Percentiles rank a stretch among this genome's conserved stretches.
phyloP scores from a whole-genome alignment of 92 coral and sea anemone genomes.

The Phymanthus crucifer region DNA sequence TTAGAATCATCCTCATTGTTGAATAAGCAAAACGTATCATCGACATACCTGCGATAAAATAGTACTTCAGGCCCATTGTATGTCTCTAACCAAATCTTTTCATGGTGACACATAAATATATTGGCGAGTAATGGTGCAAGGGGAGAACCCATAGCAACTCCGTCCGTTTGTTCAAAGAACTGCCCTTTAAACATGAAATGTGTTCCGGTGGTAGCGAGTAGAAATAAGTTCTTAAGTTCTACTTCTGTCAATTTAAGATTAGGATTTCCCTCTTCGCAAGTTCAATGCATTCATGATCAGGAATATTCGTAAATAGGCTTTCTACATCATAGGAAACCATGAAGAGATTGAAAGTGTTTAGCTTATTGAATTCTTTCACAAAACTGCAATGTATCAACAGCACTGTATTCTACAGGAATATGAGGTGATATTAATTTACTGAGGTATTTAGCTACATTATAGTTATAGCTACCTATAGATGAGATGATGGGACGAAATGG shows the following conservation, averaged over 20 bases:
- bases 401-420: constrained; percentile 14
- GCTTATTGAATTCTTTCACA: constrained; percentile 11
- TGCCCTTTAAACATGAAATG: too few relatives aligned
- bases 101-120: constrained; percentile 32
- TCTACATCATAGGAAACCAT: constrained; percentile 42
- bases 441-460: constrained; percentile 10
- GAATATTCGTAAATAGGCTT: constrained; percentile 44
- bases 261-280: constrained; percentile 20
- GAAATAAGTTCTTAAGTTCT: too few relatives aligned
- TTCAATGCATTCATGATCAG: constrained; percentile 29
- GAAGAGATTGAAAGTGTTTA: constrained; percentile 17
- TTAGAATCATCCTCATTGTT: too few relatives aligned
- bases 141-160: too few relatives aligned
- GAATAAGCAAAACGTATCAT: too few relatives aligned
- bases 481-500: constrained; percentile 43
- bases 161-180: too few relatives aligned
- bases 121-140: too few relatives aligned
- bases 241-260: constrained; percentile 9
- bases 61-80: too few relatives aligned
- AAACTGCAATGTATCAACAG: constrained; percentile 11
- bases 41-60: too few relatives aligned
- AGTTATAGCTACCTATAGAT: constrained; percentile 28
- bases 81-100: constrained; percentile 2
- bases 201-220: too few relatives aligned
- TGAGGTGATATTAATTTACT: constrained; percentile 15